phyloP scores from a whole-genome alignment of 2,113 vertebrate species.

The Lepus americanus region DNA sequence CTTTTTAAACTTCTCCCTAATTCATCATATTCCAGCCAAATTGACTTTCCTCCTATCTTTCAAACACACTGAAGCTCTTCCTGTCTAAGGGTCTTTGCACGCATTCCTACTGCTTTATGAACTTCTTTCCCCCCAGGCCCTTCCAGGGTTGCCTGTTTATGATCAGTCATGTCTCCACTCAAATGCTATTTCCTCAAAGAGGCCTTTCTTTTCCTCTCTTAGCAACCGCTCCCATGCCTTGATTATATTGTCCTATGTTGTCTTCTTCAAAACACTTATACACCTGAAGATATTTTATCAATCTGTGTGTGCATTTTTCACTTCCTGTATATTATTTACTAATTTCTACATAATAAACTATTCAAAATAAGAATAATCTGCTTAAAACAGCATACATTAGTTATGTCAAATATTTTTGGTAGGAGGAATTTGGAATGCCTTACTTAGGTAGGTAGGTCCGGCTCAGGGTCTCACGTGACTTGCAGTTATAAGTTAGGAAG shows the following conservation, averaged over 20 bases:
- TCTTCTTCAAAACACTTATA: neutral
- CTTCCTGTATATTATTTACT: neutral
- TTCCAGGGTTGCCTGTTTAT: neutral
- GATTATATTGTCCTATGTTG: neutral
- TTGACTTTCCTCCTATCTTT: neutral
- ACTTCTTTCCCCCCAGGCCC: neutral
- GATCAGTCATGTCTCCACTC: neutral
- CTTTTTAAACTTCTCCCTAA: neutral
- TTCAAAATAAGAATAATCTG: neutral
- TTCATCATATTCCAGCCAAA: neutral
- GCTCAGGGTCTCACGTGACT: neutral
- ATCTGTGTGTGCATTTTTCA: neutral
- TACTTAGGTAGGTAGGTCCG: neutral
- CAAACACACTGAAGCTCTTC: neutral
- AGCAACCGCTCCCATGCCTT: too few relatives aligned
- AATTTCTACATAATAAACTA: neutral
- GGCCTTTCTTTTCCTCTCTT: neutral
- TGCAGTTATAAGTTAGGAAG: neutral
- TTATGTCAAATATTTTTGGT: neutral
- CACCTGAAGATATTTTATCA: neutral
- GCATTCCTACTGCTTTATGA: neutral
- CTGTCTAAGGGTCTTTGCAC: neutral
- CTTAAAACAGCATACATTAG: neutral
- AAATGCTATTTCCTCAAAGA: neutral
- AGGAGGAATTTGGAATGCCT: neutral